Conservation (phyloP, 2,113 vertebrate species). For the human (Homo sapiens) region DNA sequence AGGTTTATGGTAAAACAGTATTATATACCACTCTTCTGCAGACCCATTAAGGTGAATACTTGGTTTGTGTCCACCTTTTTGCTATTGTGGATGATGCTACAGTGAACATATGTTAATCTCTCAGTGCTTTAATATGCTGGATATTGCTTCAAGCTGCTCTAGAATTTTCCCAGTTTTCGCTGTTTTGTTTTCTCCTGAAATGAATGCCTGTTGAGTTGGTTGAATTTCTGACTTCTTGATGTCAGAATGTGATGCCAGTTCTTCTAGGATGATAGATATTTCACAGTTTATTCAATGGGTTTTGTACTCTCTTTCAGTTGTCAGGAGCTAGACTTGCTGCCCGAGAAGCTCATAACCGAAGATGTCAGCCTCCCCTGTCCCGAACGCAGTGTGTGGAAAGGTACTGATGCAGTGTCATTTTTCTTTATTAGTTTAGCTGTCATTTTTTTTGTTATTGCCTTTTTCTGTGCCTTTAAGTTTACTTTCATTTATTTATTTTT, state of each 20-base stretch:
- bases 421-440: neutral
- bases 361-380: constrained; percentile 84
- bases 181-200: neutral
- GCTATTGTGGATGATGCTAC: too few species aligned
- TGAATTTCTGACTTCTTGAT: neutral
- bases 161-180: neutral
- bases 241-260: neutral
- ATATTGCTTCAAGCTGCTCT: neutral
- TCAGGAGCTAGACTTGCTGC: constrained; percentile 88
- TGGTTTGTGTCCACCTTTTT: too few species aligned
- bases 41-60: neutral
- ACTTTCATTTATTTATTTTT: constrained; percentile 8
- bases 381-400: constrained; percentile 88
- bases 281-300: neutral
- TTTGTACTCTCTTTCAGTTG: constrained; percentile 85
- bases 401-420: constrained; percentile 78
- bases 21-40: neutral
- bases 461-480: neutral
- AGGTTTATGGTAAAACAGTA: neutral
- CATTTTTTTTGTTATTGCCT: neutral
- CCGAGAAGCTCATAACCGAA: constrained; percentile 89
- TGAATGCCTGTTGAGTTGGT: neutral
- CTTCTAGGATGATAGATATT: neutral
- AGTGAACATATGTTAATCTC: neutral
- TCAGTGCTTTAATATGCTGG: neutral